Conservation (phyloP, 30 jellyfish, hydroid and myxozoan genomes). For the Pseudorhiza aurosa region DNA sequence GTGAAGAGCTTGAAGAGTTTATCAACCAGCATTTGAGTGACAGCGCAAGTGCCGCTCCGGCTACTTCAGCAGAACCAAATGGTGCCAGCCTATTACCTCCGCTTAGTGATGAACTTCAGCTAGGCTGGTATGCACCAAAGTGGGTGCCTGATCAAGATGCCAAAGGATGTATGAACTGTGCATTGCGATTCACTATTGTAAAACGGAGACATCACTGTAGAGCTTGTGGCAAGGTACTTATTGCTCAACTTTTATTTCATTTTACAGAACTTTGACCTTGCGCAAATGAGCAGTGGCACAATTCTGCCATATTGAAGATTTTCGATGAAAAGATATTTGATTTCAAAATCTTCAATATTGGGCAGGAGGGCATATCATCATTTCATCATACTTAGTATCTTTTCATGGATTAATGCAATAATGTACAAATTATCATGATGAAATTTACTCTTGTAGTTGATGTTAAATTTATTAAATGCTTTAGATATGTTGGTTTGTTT, state of each 20-base stretch:
- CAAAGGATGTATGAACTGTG: conserved; percentile 84
- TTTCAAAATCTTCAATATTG: too few relatives aligned
- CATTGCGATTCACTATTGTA: conserved; percentile 80
- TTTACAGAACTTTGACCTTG: too few relatives aligned
- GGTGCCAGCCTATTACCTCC: conserved; percentile 32
- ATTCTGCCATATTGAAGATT: too few relatives aligned
- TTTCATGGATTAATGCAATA: too few relatives aligned
- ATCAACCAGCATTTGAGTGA: conserved; percentile 43
- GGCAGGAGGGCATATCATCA: too few relatives aligned
- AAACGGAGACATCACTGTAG: conserved; percentile 97
- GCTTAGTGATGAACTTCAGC: conserved; percentile 27
- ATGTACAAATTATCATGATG: too few relatives aligned
- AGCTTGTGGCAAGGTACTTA: conserved; percentile 97
- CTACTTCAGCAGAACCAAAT: conserved; percentile 8
- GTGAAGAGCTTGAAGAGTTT: conserved; percentile 78
- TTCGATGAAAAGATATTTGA: too few relatives aligned
- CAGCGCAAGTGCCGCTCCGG: conserved; percentile 4
- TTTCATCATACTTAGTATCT: too few relatives aligned
- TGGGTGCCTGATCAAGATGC: conserved; percentile 98
- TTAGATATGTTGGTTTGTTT: background rate
- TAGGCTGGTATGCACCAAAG: conserved; percentile 94
- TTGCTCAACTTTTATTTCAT: too few relatives aligned
- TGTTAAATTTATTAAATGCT: background rate
- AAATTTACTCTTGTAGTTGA: too few relatives aligned
- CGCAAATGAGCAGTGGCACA: too few relatives aligned